phyloP scores from a whole-genome alignment of 2,888 invertebrate genomes.

The Ophioninae sp. region DNA sequence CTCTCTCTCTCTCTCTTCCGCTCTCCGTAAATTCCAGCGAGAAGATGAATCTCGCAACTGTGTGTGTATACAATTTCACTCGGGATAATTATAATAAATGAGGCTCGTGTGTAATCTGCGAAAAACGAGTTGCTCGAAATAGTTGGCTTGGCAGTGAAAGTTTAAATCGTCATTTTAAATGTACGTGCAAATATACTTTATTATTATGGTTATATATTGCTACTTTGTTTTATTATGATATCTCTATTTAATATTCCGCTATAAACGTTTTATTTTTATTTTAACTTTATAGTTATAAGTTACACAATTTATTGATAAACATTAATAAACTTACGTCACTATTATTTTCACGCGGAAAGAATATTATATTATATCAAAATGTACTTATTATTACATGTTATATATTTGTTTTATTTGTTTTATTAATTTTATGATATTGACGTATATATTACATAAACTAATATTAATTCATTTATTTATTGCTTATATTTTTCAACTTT shows the following conservation, averaged over 20 bases:
- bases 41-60: slow-evolving; percentile 24
- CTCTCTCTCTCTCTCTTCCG: not conserved
- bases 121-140: slow-evolving; percentile 45
- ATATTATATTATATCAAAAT: too few species aligned
- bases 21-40: not conserved
- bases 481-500: too few species aligned
- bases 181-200: slow-evolving; percentile 1
- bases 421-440: too few species aligned
- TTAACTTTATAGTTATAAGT: not conserved
- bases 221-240: slow-evolving; percentile 20
- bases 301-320: too few species aligned
- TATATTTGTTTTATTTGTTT: too few species aligned
- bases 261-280: not conserved
- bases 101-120: slow-evolving; percentile 29
- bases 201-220: slow-evolving; percentile 3
- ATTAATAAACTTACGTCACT: too few species aligned
- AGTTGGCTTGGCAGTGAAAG: slow-evolving; percentile 56
- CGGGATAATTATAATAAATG: slow-evolving; percentile 37
- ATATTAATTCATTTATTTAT: too few species aligned
- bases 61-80: slow-evolving; percentile 20
- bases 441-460: too few species aligned
- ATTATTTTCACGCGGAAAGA: too few species aligned
- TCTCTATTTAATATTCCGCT: not conserved
- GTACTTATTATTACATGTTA: too few species aligned
- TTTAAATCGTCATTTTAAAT: slow-evolving; percentile 33